Evolutionary conservation across 2,113 vertebrate species (phyloP).

Genomic region (Rattus norvegicus): GRCr8 NC_086027.1:99973501-99974000

Average conservation of each 20-base stretch:
- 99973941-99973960: background rate
- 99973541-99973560: fast-evolving
- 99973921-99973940: background rate
- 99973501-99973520: background rate
- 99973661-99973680: fast-evolving
- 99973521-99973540: fast-evolving
- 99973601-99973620: background rate
- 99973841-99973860: background rate
- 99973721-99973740: background rate
- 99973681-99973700: fast-evolving
- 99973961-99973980: background rate
- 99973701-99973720: fast-evolving
- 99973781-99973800: background rate
- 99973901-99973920: background rate
- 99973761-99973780: background rate
- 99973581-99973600: background rate
- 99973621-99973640: background rate
- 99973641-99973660: fast-evolving
- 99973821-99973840: background rate
- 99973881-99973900: background rate
- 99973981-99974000: background rate
- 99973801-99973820: background rate
- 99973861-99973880: background rate
- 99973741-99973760: background rate
- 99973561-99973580: background rate